Percentiles rank a stretch among this genome's conserved stretches.
phyloP scores from a whole-genome alignment of 2,888 invertebrate species.

The Agrochola lychnidis region DNA sequence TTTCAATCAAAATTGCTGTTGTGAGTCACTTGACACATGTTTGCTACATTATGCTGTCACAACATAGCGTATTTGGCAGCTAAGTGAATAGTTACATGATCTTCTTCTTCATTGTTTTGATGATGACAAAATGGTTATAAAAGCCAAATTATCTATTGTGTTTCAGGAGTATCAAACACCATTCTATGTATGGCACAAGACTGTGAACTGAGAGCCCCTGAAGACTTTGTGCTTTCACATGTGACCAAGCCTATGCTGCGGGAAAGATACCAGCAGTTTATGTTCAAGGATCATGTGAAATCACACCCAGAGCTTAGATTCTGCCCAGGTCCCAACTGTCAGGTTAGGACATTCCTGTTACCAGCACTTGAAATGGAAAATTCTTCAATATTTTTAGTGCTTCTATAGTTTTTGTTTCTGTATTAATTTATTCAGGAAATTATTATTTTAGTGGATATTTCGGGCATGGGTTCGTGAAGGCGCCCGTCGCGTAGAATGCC shows the following conservation, averaged over 20 bases:
- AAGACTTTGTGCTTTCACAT: slow-evolving; percentile 97
- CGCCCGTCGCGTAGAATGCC: slow-evolving; percentile 94
- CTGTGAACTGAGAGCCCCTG: slow-evolving; percentile 98
- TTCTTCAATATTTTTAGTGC: background rate
- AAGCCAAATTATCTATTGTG: background rate
- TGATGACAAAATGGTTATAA: background rate
- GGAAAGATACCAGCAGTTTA: slow-evolving; percentile 98
- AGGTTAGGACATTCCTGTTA: slow-evolving; percentile 82
- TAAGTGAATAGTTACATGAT: background rate
- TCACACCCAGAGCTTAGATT: slow-evolving; percentile 97
- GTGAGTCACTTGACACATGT: background rate
- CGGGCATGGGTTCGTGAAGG: slow-evolving; percentile 96
- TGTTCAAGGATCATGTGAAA: slow-evolving; percentile 98
- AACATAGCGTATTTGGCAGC: background rate
- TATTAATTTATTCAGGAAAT: background rate
- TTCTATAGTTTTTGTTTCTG: background rate
- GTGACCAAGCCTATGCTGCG: slow-evolving; percentile 95
- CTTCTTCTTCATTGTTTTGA: background rate
- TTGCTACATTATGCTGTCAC: background rate
- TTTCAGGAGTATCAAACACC: slow-evolving; percentile 93
- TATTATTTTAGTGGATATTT: slow-evolving; percentile 92
- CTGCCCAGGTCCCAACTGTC: slow-evolving; percentile 99
- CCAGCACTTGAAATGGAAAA: background rate
- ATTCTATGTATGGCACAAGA: slow-evolving; percentile 99
- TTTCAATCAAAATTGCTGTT: background rate